Base-by-base conservation (phyloP, 2,888 invertebrate genomes). In the Eupeodes luniger region DNA sequence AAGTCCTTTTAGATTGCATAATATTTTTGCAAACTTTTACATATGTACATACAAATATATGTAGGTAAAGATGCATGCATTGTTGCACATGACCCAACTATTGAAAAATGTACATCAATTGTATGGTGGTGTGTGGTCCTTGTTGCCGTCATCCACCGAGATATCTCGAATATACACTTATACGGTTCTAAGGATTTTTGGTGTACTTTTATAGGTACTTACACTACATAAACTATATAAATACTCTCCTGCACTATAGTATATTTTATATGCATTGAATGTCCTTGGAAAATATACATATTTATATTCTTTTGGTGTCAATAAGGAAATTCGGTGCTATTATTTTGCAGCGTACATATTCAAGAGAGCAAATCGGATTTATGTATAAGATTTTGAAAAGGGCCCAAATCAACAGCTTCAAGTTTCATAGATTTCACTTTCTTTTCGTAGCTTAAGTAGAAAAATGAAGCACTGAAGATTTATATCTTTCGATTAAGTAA, bases 261-360 rank as follows among this genome's bases (percentile, higher is more conserved):
- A 11, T 11, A 19, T 47, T 66, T 49, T 74, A 53, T 70, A 40
- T 40, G 66, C 16, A n/a, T 44, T 76, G 64, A 69, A 69, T 84
- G 67, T 80, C 75, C 79, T 79, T 81, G 70, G 3, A 34, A 62
- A 61, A 75, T 62, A 69, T 80, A 40, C 2, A 40, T 40, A n/a
- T n/a, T n/a, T n/a, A 40, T 40, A 40, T 40, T 44, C 80, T 81
- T 75, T 57, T 55, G 62, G 67, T 64, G 72, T 81, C 85, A 81
- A 85, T 77, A 70, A 72, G 77, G 72, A 85, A 77, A 77, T 66
- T 77, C 72, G 81, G 76, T 55, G 36, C 75, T 66, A 81, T 77
- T 81, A 85, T 77, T 81, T 77, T 40, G 44, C n/a, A 81, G 11
- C 72, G 66, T 61, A 77, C 72, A 81, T 9, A 40, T 40, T 40